phyloP scores from a whole-genome alignment of 2,113 vertebrate genomes.

The Tetraodon nigroviridis region DNA sequence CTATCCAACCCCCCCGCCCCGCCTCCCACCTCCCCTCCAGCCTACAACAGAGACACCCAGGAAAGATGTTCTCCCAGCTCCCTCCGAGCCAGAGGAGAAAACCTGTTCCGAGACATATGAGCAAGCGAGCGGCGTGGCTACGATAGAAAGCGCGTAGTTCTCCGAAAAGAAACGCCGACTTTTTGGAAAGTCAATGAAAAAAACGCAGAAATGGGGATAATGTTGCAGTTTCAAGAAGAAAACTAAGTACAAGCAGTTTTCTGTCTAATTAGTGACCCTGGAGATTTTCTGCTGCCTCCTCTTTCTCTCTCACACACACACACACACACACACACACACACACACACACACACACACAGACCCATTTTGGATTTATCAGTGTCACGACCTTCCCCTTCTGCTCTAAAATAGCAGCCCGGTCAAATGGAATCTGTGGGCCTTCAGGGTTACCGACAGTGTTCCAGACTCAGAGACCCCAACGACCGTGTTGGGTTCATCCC shows the following conservation, averaged over 20 bases:
- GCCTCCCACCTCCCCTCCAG: slow-evolving; percentile 3
- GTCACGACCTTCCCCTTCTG: slow-evolving; percentile 38
- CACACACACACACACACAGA: slow-evolving; percentile 2
- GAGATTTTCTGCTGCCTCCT: not conserved
- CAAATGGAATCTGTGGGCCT: slow-evolving; percentile 46
- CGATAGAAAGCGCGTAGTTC: no score
- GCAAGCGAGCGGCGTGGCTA: not conserved
- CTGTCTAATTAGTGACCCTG: no score
- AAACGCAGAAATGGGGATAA: no score
- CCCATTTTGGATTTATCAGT: slow-evolving; percentile 46
- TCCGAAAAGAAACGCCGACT: not conserved
- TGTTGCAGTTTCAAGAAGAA: no score
- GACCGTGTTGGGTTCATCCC: slow-evolving; percentile 4
- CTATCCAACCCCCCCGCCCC: not conserved
- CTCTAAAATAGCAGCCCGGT: slow-evolving; percentile 48
- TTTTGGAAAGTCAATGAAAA: no score
- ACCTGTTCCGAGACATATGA: slow-evolving; percentile 28
- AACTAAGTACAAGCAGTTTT: not conserved
- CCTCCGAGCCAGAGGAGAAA: slow-evolving; percentile 39
- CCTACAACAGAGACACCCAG: slow-evolving; percentile 49
- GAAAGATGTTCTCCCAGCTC: slow-evolving; percentile 43
- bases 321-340: slow-evolving; percentile 21
- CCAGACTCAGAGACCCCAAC: slow-evolving; percentile 25
- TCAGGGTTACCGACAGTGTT: slow-evolving; percentile 42
- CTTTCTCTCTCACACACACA: slow-evolving; percentile 11